Base-by-base conservation (phyloP, 2,113 vertebrate species). In the Myotis brandtii region DNA sequence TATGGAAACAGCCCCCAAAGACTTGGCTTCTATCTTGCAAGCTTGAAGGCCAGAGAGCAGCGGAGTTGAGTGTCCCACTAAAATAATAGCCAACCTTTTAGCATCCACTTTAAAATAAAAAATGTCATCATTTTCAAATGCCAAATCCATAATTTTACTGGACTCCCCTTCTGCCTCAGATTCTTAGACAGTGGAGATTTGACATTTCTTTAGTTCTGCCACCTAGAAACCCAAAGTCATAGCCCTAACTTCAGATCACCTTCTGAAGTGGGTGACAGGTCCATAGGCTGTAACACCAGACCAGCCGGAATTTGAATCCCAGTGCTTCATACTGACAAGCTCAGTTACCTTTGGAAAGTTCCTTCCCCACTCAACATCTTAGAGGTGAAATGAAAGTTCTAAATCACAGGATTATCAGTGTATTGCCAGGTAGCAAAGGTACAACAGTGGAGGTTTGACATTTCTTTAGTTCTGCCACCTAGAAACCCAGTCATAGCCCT, bases 41-140 rank as follows among this genome's bases (percentile, higher is more conserved):
- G 59, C 32, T 21, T 40, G 3, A 82, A 91, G 62, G 32, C 30
- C 89, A 79, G 76, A 93, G 40, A 93, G 23, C 59, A 62, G 25
- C 52, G 3, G 18, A 93, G 59, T 23, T 1, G 8, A 18, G 11
- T 52, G 50, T 72, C 40, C 79, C 43, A n/a, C 37, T 73, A 37
- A 95, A 95, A 82, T 77, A 76, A 77, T 1, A 76, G 32, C 25
- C 86, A 76, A 50, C 7, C 34, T 91, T 77, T 91, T 9, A 77
- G 20, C 62, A 86, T 32, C 32, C 16, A 25, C 37, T 34, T 66
- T 75, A 75, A 76, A 92, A 50, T 96, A 23, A 92, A 76, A 96
- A 86, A 77, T 43, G 37, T 46, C 69, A 90, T 87, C 25, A 79
- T 66, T 91, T 89, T 70, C 62, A 91, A 88, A 93, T 69, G 48